Evolutionary conservation across 2,797 vertebrate species (phyloP), one percentile per base, ranked within the genome.

Genomic region (Catharus ustulatus): DNA sequence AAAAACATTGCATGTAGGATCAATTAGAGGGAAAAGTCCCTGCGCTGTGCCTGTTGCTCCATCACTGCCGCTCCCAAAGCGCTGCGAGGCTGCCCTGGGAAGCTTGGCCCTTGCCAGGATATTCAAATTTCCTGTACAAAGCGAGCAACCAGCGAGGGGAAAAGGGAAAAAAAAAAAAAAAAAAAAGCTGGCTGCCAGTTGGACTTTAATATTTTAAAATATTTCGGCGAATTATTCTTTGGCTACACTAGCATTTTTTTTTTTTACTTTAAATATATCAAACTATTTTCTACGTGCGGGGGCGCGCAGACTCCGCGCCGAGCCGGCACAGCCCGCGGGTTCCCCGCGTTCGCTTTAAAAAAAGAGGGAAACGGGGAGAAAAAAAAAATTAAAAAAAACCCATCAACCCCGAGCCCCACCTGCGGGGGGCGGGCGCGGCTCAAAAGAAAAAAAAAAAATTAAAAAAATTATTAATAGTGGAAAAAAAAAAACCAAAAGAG

Each of bases 61-160:
- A 90, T 91, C 93, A 38, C 54, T 54, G 52, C 73, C 61, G 75
- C 61, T 82, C 73, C 45, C 45, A 45, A 34, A 52, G 45, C 15
- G 6, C 57, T 69, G 42, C 32, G 13, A 82, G 42, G 43, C 63
- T 83, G 51, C 58, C 72, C 66, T 46, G 72, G 64, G 51, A 89
- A 83, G 73, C 38, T 26, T 26, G 58, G 58, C n/a, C 45, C 75
- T 82, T 57, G 84, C 84, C 81, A 94, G 89, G 80, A 96, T 73
- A 73, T 78, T 90, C 91, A 74, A 83, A 93, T 96, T 97, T 97
- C 95, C 96, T 96, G 83, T 89, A 78, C 92, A 85, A 95, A 96
- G 84, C 72, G 23, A 88, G 52, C 38, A 80, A 75, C 61, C 16
- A 91, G 64, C 87, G 43, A 94, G 23, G 59, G 69, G 61, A 15